phyloP scores from a whole-genome alignment of 1,140 invertebrate genomes.

The Magallana ariakensis region DNA sequence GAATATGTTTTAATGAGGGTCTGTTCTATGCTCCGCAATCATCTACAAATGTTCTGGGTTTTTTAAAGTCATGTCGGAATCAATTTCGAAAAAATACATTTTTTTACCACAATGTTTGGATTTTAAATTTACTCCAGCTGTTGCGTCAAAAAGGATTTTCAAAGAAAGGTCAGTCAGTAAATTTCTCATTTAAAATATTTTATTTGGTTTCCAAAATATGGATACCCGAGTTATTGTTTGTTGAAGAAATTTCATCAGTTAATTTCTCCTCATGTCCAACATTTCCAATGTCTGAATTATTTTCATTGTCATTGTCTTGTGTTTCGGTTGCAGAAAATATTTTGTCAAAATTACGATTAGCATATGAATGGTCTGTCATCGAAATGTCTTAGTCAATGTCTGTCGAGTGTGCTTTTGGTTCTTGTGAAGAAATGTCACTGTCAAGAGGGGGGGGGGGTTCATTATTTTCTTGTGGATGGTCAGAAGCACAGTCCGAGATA shows the following conservation, averaged over 20 bases:
- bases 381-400: too few species aligned
- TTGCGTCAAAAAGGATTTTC: neutral
- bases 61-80: neutral
- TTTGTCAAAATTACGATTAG: too few species aligned
- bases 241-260: too few species aligned
- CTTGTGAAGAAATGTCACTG: too few species aligned
- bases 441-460: neutral
- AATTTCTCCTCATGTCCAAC: too few species aligned
- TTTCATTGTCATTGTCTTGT: too few species aligned
- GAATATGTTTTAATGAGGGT: neutral
- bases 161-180: neutral
- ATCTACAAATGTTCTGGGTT: constrained; percentile 20
- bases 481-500: neutral
- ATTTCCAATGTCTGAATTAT: too few species aligned
- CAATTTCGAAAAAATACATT: neutral
- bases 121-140: neutral
- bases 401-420: too few species aligned
- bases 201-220: neutral
- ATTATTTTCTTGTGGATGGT: neutral
- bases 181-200: neutral
- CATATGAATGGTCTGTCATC: too few species aligned
- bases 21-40: constrained; percentile 3
- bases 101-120: neutral
- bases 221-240: neutral
- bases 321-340: too few species aligned